Conservation (phyloP, 2,113 vertebrate genomes). For the Pristiophorus japonicus region DNA sequence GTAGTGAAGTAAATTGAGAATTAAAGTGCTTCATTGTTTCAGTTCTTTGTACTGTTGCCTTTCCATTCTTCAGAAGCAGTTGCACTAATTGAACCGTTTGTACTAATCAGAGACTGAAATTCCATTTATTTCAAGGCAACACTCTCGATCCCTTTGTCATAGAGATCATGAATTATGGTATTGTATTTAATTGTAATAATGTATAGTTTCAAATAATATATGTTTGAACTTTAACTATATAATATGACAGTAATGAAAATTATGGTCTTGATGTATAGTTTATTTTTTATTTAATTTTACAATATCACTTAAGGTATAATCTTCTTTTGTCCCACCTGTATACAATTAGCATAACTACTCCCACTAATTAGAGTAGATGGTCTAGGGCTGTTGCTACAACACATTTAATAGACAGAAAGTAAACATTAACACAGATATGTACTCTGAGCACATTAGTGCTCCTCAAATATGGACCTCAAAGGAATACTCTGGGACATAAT, state of each 20-base stretch:
- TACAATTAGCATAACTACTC: neutral
- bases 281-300: neutral
- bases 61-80: neutral
- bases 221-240: neutral
- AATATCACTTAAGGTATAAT: neutral
- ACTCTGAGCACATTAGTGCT: too few species aligned
- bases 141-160: neutral
- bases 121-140: too few species aligned
- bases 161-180: neutral
- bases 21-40: neutral
- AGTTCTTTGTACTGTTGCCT: neutral
- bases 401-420: too few species aligned
- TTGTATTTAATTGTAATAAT: neutral
- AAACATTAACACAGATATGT: too few species aligned
- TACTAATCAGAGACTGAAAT: neutral
- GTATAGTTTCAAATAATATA: neutral
- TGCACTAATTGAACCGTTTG: conserved; percentile 2
- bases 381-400: neutral
- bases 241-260: too few species aligned
- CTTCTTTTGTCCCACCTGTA: neutral
- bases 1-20: neutral
- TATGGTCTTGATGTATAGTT: neutral
- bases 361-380: neutral
- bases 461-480: too few species aligned
- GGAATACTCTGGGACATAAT: too few species aligned